Conservation (phyloP, 2,113 vertebrate genomes). For the Panthera tigris region DNA sequence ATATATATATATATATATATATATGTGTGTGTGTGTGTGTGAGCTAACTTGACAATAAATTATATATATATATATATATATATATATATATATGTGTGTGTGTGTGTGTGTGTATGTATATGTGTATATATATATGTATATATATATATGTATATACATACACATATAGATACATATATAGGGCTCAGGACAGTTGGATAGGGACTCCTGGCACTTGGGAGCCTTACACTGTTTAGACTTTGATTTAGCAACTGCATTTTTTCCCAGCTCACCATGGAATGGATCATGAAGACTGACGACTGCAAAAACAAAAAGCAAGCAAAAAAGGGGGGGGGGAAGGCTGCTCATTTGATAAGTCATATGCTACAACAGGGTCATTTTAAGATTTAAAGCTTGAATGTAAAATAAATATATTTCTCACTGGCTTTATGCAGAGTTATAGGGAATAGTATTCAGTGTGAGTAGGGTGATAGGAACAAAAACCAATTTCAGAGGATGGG, state of each 20-base stretch:
- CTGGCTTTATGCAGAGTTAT: conserved; percentile 86
- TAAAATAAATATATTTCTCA: conserved; percentile 88
- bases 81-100: too few species aligned
- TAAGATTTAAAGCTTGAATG: conserved; percentile 89
- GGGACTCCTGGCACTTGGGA: conserved; percentile 84
- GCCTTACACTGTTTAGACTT: conserved; percentile 85
- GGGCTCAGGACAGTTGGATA: conserved; percentile 84
- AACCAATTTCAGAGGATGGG: conserved; percentile 75
- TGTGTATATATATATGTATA: too few species aligned
- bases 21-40: too few species aligned
- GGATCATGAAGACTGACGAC: conserved; percentile 88
- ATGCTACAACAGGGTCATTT: conserved; percentile 88
- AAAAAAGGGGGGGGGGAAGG: conserved; percentile 50
- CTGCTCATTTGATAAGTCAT: conserved; percentile 87
- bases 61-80: too few species aligned
- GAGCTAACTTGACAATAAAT: too few species aligned
- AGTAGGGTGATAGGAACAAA: conserved; percentile 82
- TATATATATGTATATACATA: too few species aligned
- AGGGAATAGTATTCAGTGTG: conserved; percentile 85
- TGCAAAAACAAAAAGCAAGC: conserved; percentile 70
- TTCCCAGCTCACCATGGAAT: conserved; percentile 89
- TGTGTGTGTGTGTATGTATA: too few species aligned
- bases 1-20: too few species aligned
- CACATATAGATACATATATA: fast-evolving
- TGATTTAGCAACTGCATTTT: conserved; percentile 87